These are phyloP conservation scores for Pelobates cultripes DNA, from an alignment of 2,797 vertebrate genomes.

Conservation along the genomic window DNA sequence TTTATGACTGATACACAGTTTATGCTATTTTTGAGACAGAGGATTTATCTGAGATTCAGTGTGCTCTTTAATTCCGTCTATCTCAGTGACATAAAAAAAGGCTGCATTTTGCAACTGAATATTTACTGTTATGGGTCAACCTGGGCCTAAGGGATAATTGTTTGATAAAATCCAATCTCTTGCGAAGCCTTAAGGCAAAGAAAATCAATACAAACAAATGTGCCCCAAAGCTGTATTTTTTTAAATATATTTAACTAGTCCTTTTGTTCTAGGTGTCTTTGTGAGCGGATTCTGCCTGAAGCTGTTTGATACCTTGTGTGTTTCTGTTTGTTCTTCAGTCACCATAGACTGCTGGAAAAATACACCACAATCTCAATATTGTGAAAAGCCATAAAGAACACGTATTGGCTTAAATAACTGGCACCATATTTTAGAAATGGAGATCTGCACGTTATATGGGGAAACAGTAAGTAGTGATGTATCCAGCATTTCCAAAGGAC, in stretches of 20 bases:
- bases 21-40: too few relatives aligned
- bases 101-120: neutral
- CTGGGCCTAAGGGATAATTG: slow-evolving; percentile 9
- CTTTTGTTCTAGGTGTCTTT: slow-evolving; percentile 50
- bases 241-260: slow-evolving; percentile 46
- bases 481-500: too few relatives aligned
- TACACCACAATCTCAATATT: neutral
- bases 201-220: slow-evolving; percentile 44
- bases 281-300: slow-evolving; percentile 34
- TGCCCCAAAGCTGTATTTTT: slow-evolving; percentile 38
- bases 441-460: too few relatives aligned
- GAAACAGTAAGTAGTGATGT: too few relatives aligned
- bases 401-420: neutral
- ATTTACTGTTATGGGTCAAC: slow-evolving; percentile 40
- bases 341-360: slow-evolving; percentile 20
- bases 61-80: too few relatives aligned
- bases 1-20: too few relatives aligned
- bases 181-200: slow-evolving; percentile 21
- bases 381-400: neutral
- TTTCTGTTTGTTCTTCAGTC: slow-evolving; percentile 29
- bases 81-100: too few relatives aligned
- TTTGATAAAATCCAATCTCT: slow-evolving; percentile 45
- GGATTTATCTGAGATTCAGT: too few relatives aligned
- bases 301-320: slow-evolving; percentile 32
- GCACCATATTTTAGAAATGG: neutral